phyloP scores from a whole-genome alignment of 2,888 invertebrate genomes.

The Molorchus minor region DNA sequence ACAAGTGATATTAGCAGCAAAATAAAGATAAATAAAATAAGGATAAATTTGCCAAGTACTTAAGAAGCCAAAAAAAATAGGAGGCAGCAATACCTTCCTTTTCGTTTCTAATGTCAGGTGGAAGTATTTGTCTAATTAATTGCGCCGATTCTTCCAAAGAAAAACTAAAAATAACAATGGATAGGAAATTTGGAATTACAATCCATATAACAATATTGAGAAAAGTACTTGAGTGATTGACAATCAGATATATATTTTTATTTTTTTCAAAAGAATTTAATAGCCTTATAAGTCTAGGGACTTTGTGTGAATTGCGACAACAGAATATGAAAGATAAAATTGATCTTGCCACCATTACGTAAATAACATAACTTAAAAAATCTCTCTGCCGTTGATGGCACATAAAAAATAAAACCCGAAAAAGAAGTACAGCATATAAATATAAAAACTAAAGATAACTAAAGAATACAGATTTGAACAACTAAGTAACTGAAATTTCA shows the following conservation, averaged over 20 bases:
- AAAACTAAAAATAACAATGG: slow-evolving; percentile 8
- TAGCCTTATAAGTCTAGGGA: slow-evolving; percentile 40
- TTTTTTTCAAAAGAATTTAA: slow-evolving; percentile 41
- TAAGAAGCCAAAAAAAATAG: slow-evolving; percentile 41
- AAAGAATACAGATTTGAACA: slow-evolving; percentile 33
- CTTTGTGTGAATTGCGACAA: slow-evolving; percentile 28
- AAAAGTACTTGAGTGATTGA: not conserved
- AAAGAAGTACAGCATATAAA: slow-evolving; percentile 31
- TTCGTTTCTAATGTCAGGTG: not conserved
- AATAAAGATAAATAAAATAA: slow-evolving; percentile 44
- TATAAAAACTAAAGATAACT: slow-evolving; percentile 27
- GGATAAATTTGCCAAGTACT: slow-evolving; percentile 46
- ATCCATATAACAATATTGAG: slow-evolving; percentile 24
- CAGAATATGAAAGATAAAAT: slow-evolving; percentile 38
- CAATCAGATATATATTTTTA: slow-evolving; percentile 26
- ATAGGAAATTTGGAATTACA: slow-evolving; percentile 25
- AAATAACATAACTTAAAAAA: slow-evolving; percentile 27
- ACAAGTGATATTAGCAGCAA: slow-evolving; percentile 34
- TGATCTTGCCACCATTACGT: slow-evolving; percentile 33
- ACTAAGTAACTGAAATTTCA: slow-evolving; percentile 36
- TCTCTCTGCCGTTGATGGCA: not conserved
- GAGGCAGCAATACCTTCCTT: slow-evolving; percentile 17
- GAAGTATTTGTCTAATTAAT: slow-evolving; percentile 16
- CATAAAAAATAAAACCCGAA: slow-evolving; percentile 34
- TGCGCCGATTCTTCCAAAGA: slow-evolving; percentile 1